Base-by-base conservation (phyloP, 2,888 invertebrate species). In the Dioctria rufipes region DNA sequence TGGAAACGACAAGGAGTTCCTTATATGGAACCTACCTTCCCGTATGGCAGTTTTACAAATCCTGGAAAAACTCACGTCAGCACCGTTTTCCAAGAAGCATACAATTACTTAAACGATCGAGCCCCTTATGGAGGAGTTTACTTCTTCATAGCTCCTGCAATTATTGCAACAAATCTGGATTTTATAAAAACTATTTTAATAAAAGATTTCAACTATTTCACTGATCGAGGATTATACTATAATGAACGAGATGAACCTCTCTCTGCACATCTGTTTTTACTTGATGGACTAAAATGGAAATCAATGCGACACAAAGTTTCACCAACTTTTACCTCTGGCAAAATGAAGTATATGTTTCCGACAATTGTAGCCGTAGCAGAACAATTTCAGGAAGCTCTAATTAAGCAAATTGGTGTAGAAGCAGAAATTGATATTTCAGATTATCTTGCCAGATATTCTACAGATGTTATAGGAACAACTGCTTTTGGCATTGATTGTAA, bases 401-500 rank as follows among this genome's bases (percentile, higher is more conserved):
- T 83, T n/a, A 69, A 85, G 9, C 13, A 13, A 3, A 42, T 66
- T 4, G 42, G 39, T 25, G 82, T 78, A 39, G 78, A 83, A n/a
- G 5, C 86, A 84, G 51, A 89, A 84, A 81, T 90, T 86, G 90
- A 88, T 80, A 84, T 87, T 0, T 88, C 88, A 78, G 90, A 90
- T 11, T 78, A 89, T 3, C 84, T 89, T 43, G 89, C 89, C 0
- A 87, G 89, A 40, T 91, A 88, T 80, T 90, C 91, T 0, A 89
- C 90, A 2, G 91, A 92, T 83, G 90, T 91, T 0, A 91, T 91
- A 66, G 90, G 90, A 4, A 86, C 86, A 0, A 89, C 90, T 83
- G 90, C 90, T 4, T 91, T 91, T 83, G 91, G 90, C 0, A 85
- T 91, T 5, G 88, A 90, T 37, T 89, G 89, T 82, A 89, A 90